A percentile compares a stretch with the other conserved stretches of the same genome.
These are phyloP conservation scores for Papilio elwesi DNA, from an alignment of 2,888 invertebrate genomes.

Conservation along the genomic window DNA sequence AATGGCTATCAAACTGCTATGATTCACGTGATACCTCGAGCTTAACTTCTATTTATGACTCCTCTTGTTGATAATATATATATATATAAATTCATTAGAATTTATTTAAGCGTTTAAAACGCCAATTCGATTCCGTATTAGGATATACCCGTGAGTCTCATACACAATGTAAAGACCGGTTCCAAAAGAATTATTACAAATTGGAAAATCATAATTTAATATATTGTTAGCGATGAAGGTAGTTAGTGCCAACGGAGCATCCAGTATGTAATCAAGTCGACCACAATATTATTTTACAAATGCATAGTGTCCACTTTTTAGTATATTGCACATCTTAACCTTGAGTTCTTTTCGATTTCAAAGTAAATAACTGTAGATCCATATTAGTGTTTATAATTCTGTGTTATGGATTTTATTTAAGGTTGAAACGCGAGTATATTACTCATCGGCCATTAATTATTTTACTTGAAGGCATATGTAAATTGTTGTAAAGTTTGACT, in stretches of 20 bases:
- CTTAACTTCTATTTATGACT: too few relatives aligned
- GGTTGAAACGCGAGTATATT: neutral
- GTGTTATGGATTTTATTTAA: slow-evolving; percentile 14
- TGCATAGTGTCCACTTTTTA: slow-evolving; percentile 9
- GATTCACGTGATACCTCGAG: too few relatives aligned
- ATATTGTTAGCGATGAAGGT: slow-evolving; percentile 17
- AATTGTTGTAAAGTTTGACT: too few relatives aligned
- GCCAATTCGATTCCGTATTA: neutral
- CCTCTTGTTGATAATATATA: too few relatives aligned
- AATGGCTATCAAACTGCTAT: too few relatives aligned
- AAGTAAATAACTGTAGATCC: slow-evolving; percentile 33
- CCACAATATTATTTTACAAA: slow-evolving; percentile 2
- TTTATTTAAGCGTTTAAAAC: too few relatives aligned
- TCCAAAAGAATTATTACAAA: neutral
- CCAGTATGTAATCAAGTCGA: slow-evolving; percentile 28
- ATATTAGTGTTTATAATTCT: slow-evolving; percentile 27
- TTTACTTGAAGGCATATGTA: too few relatives aligned
- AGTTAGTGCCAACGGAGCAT: slow-evolving; percentile 20
- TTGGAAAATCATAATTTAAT: slow-evolving; percentile 18
- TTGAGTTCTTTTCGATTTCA: slow-evolving; percentile 33
- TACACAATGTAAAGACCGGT: neutral
- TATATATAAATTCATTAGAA: too few relatives aligned
- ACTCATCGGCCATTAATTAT: neutral
- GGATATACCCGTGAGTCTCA: neutral
- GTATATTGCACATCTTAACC: slow-evolving; percentile 28